These are phyloP conservation scores for Hesperophylax magnus DNA, from an alignment of 1,140 invertebrate genomes.

Conservation along the genomic window DNA sequence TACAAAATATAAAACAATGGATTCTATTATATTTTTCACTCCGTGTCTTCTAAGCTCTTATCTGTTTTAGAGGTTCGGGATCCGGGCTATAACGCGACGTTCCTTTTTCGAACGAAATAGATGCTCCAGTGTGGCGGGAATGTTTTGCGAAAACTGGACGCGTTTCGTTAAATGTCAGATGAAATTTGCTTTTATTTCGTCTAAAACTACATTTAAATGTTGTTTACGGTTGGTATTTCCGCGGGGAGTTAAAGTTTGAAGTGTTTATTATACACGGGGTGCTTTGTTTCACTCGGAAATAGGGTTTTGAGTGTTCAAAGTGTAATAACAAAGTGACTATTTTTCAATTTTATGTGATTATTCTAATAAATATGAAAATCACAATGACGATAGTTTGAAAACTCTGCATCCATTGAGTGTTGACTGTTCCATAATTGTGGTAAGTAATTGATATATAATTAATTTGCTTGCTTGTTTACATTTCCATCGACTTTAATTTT, in stretches of 20 bases:
- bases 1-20: background rate
- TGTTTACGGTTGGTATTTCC: background rate
- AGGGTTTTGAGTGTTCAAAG: conserved; percentile 3
- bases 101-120: conserved; percentile 30
- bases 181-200: conserved; percentile 4
- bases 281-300: background rate
- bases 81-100: background rate
- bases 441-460: too few relatives aligned
- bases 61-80: background rate
- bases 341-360: too few relatives aligned
- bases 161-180: conserved; percentile 11
- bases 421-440: too few relatives aligned
- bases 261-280: background rate
- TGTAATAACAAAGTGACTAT: background rate
- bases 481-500: too few relatives aligned
- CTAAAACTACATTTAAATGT: conserved; percentile 2
- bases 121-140: conserved; percentile 11
- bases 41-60: background rate
- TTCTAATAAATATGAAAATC: too few relatives aligned
- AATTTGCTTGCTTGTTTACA: too few relatives aligned
- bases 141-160: conserved; percentile 27
- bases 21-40: background rate
- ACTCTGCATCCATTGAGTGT: too few relatives aligned
- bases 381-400: too few relatives aligned
- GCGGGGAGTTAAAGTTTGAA: background rate